Evolutionary conservation across 2,797 vertebrate species (phyloP).

Genomic region (Tiaroga cobitis): DNA sequence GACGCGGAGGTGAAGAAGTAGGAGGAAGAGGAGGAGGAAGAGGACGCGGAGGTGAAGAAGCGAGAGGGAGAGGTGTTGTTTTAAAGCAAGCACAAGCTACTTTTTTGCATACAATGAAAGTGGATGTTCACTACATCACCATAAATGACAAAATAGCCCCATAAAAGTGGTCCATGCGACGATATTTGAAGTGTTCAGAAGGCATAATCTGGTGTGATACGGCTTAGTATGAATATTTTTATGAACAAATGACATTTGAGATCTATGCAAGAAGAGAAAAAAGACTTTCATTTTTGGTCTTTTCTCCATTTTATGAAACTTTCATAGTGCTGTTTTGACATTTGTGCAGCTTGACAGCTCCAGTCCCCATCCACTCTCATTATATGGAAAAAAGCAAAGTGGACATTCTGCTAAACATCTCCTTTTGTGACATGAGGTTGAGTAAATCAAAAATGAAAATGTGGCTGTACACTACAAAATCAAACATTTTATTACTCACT

Average conservation of each 20-base stretch:
- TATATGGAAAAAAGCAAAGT: background rate
- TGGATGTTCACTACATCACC: too few relatives aligned
- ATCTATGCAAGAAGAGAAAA: background rate
- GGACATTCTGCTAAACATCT: background rate
- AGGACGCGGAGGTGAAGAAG: too few relatives aligned
- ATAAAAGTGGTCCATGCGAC: background rate
- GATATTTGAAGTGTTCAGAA: background rate
- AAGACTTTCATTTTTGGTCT: background rate
- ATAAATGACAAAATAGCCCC: background rate
- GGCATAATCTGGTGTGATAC: background rate
- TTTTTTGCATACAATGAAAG: too few relatives aligned
- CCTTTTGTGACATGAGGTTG: background rate
- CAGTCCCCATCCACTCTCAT: background rate
- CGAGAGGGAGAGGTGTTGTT: too few relatives aligned
- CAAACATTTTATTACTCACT: background rate
- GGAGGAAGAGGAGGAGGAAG: too few relatives aligned
- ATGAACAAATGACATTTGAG: background rate
- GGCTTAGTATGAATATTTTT: background rate
- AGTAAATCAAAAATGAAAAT: background rate
- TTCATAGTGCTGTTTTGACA: background rate
- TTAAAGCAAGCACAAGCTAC: too few relatives aligned
- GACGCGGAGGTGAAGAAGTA: too few relatives aligned
- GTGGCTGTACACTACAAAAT: background rate
- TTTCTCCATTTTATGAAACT: background rate
- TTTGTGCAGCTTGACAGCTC: background rate